Percentiles rank a stretch among this genome's conserved stretches.
Evolutionary conservation across 2,888 invertebrate genomes (phyloP).

Genomic region (Galerucella calmariensis): DNA sequence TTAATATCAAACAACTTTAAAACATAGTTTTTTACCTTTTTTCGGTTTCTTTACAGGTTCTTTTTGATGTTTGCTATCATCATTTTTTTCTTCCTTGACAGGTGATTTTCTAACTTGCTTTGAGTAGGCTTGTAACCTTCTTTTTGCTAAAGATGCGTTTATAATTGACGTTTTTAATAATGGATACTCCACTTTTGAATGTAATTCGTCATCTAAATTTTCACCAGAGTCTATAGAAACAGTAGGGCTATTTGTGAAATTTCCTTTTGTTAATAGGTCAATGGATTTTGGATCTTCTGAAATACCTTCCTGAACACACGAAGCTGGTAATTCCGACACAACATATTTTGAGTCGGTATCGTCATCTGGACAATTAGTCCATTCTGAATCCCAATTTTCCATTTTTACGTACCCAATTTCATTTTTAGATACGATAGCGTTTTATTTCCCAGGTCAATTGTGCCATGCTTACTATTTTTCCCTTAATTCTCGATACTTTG

Average conservation of each 20-base stretch:
- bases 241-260: slow-evolving; percentile 25
- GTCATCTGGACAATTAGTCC: slow-evolving; percentile 17
- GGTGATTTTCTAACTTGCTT: slow-evolving; percentile 41
- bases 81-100: slow-evolving; percentile 44
- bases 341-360: slow-evolving; percentile 15
- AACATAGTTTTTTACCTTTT: slow-evolving; percentile 41
- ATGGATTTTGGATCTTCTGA: slow-evolving; percentile 16
- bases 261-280: slow-evolving; percentile 3
- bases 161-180: slow-evolving; percentile 48
- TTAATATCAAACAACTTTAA: slow-evolving; percentile 1
- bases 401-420: slow-evolving; percentile 32
- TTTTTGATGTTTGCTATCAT: slow-evolving; percentile 39
- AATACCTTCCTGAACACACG: not conserved
- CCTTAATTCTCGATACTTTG: not conserved
- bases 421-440: slow-evolving; percentile 12
- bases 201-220: slow-evolving; percentile 12
- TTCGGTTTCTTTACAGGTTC: slow-evolving; percentile 38
- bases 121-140: slow-evolving; percentile 59
- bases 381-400: slow-evolving; percentile 37
- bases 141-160: slow-evolving; percentile 57
- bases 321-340: slow-evolving; percentile 7
- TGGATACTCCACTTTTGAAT: slow-evolving; percentile 4
- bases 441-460: not conserved
- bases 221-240: slow-evolving; percentile 30
- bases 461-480: not conserved